Evolutionary conservation across 2,888 invertebrate species (phyloP).

Genomic region (Dolomedes plantarius): DNA sequence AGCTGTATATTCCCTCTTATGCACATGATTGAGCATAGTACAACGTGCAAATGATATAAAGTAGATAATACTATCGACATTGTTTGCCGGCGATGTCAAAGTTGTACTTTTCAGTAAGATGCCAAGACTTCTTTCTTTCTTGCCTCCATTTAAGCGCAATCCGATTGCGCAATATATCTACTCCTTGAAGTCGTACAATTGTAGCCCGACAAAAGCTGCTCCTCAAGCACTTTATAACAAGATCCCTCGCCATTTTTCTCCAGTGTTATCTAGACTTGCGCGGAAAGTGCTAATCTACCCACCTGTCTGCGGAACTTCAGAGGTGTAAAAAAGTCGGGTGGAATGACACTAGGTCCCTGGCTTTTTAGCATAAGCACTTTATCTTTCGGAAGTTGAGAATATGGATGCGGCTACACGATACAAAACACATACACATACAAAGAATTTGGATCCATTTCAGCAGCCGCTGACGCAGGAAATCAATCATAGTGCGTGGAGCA

Average conservation of each 20-base stretch:
- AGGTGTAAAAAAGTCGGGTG: neutral
- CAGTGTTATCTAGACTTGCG: constrained; percentile 5
- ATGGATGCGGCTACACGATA: neutral
- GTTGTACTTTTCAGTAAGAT: too few species aligned
- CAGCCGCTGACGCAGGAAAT: neutral
- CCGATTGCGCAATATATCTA: too few species aligned
- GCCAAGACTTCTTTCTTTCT: too few species aligned
- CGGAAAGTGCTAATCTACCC: constrained; percentile 34
- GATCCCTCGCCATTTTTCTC: constrained; percentile 25
- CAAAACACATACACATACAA: neutral
- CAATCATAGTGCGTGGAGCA: neutral
- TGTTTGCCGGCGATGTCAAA: too few species aligned
- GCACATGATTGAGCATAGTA: too few species aligned
- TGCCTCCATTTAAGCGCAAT: too few species aligned
- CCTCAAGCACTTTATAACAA: constrained; percentile 9
- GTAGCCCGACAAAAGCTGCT: neutral
- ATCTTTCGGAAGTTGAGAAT: neutral
- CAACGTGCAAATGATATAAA: too few species aligned
- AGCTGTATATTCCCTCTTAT: too few species aligned
- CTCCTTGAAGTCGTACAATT: too few species aligned
- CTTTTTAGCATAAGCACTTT: constrained; percentile 7
- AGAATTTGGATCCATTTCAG: constrained; percentile 4
- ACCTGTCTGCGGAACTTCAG: constrained; percentile 22
- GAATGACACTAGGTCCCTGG: neutral
- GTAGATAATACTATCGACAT: too few species aligned